These are phyloP conservation scores for Micromussa lordhowensis DNA, from an alignment of 92 coral and sea anemone species.

Conservation along the genomic window DNA sequence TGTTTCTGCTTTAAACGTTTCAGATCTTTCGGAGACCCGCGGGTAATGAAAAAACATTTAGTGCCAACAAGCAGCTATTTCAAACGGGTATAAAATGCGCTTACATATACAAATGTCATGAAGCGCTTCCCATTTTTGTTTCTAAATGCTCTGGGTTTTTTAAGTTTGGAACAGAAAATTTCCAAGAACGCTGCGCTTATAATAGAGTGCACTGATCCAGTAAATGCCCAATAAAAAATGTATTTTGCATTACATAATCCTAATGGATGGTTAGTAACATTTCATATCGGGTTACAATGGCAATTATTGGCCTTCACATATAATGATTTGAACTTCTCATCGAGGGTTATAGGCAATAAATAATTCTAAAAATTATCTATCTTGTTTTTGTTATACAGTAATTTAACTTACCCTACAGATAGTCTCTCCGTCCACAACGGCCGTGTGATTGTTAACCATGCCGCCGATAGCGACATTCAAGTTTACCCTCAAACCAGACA, in stretches of 20 bases:
- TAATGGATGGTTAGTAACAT: not conserved
- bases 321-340: not conserved
- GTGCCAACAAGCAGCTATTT: not conserved
- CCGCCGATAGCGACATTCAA: constrained; percentile 93
- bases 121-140: not conserved
- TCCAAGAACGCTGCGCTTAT: no score
- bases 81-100: not conserved
- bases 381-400: not conserved
- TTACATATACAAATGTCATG: not conserved
- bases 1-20: not conserved
- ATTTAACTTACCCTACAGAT: constrained; percentile 68
- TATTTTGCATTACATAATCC: not conserved
- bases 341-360: not conserved
- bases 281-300: not conserved
- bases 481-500: constrained; percentile 83
- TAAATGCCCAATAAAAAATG: not conserved
- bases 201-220: not conserved
- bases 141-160: not conserved
- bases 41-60: not conserved
- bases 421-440: constrained; percentile 67
- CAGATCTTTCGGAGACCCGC: no score
- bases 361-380: no score
- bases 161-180: not conserved
- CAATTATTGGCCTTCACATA: not conserved
- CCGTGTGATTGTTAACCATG: constrained; percentile 88